These are phyloP conservation scores for Trematomus loennbergii DNA, from an alignment of 2,113 vertebrate genomes.

Conservation along the genomic window DNA sequence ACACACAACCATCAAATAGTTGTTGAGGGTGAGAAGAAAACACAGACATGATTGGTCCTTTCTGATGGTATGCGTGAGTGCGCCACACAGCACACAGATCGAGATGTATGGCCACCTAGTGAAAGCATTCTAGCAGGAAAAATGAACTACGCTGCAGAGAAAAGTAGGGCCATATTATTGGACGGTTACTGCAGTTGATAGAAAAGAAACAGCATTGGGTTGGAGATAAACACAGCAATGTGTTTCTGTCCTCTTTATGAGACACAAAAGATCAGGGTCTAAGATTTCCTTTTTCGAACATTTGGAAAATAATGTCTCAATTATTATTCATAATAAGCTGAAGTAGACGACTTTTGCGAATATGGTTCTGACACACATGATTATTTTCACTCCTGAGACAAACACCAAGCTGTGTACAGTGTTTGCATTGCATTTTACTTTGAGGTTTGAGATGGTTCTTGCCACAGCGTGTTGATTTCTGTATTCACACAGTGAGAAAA, in stretches of 20 bases:
- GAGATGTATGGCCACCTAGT: conserved; percentile 58
- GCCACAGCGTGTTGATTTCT: conserved; percentile 6
- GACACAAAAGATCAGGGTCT: not conserved
- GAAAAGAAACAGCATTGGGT: conserved; percentile 6
- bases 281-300: not conserved
- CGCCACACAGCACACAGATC: conserved; percentile 40
- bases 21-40: conserved; percentile 37
- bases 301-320: not conserved
- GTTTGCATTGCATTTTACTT: conserved; percentile 15
- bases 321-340: not conserved
- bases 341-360: not conserved
- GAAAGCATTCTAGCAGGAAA: conserved; percentile 68
- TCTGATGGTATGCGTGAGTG: conserved; percentile 72
- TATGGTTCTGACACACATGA: not conserved
- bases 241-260: conserved; percentile 16
- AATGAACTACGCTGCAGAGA: conserved; percentile 62
- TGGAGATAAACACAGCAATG: conserved; percentile 23
- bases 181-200: not conserved
- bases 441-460: conserved; percentile 32
- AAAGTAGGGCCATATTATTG: conserved; percentile 32
- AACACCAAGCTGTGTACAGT: not conserved
- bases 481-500: conserved; percentile 28
- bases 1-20: conserved; percentile 13
- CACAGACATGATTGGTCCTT: conserved; percentile 39
- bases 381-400: not conserved